Evolutionary conservation across 2,797 vertebrate species (phyloP), one percentile per base, ranked within the genome.

Genomic region (Neomorphus geoffroyi): DNA sequence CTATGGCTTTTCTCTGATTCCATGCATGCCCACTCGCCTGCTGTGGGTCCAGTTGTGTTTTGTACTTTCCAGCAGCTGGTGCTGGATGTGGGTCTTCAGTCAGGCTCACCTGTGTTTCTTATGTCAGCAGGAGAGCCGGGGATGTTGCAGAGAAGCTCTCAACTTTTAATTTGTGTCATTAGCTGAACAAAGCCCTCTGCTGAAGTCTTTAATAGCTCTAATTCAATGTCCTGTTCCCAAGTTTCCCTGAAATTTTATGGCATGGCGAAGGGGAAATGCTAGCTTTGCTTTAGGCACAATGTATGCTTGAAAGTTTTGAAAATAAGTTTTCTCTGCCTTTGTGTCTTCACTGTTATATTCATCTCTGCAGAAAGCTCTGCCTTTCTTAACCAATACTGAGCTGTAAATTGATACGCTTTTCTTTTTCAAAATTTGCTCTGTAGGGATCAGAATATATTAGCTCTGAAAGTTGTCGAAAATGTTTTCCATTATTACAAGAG

Each of bases 401-500:
- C 86, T 73, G 77, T 80, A 91, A 88, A 94, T 90, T 80, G 86
- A 74, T 87, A 45, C 18, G 48, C 51, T 96, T 90, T 82, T 88
- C 79, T 92, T 92, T 77, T 80, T 86, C 80, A 93, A 84, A 86
- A 96, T 94, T 58, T 94, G 67, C 91, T 94, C 96, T 70, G 70
- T 96, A 84, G 92, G 91, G 93, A 93, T 82, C 62, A 39, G 88
- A 96, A 93, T 94, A 91, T 41, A 93, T 96, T 93, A 95, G 41
- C 67, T 95, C 75, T 82, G 89, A 84, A 96, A 81, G 80, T 90
- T 66, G 71, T 81, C 0, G 21, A 72, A 95, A 95, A 80, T 88
- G 39, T 95, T 91, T 97, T 84, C 84, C 82, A 45, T 95, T 96
- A 80, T 95, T 94, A 82, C 56, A 56, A 71, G 88, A 84, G 46